Base-by-base conservation (phyloP, 2,797 vertebrate genomes). In the Holocentrus rufus region DNA sequence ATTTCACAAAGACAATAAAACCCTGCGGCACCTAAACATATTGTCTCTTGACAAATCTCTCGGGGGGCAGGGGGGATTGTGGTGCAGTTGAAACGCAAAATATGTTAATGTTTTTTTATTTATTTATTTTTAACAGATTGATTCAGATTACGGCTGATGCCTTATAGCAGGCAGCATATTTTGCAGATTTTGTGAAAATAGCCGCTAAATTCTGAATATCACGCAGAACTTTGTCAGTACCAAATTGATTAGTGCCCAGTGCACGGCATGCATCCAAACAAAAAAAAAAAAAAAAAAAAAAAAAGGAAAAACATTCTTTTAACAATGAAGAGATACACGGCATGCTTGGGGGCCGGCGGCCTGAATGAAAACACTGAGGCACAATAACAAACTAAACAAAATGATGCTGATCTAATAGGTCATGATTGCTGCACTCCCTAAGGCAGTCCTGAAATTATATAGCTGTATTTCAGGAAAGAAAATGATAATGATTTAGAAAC, bases 1-100 rank as follows among this genome's bases (percentile, higher is more conserved):
- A 90, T 88, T 89, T 82, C 80, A 89, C 86, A 89, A 91, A 90
- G 88, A 91, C 60, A 31, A 67, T 88, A 62, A 82, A 89, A 84
- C 67, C 88, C 90, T 71, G 86, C 88, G 75, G 85, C 85, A 84
- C 77, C 77, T 81, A 69, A 84, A 89, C 90, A 85, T 80, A 89
- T 85, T 89, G 87, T 88, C 83, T 84, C 84, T 70, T 87, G 80
- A 87, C 79, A 87, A 87, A 87, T 84, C 85, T 81, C 62, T 61
- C 8, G 65, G 67, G 81, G 83, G 82, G 82, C 85, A 77, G 84
- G 79, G 36, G 76, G 77, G 34, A 79, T 27, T 78, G 73, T 65
- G 67, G 69, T 71, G 39, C 67, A 78, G 82, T 50, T 81, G 69
- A 78, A 69, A 74, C 69, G 75, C 76, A 72, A 86, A 75, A 76